Evolutionary conservation across 2,888 invertebrate genomes (phyloP).

Genomic region (Tipula unca): DNA sequence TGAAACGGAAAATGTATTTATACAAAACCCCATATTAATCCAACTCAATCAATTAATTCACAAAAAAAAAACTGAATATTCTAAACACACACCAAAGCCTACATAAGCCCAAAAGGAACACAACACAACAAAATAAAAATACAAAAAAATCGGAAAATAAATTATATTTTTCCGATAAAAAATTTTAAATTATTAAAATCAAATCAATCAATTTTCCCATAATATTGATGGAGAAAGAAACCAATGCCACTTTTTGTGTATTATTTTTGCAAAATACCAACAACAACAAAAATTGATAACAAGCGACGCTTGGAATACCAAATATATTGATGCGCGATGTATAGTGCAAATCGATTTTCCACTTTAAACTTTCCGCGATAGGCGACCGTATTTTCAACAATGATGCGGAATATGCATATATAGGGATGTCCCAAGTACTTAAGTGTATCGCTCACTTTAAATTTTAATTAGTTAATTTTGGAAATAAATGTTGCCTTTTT

Average conservation of each 20-base stretch:
- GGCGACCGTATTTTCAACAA: not conserved
- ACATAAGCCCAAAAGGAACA: not conserved
- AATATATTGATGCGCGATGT: not conserved
- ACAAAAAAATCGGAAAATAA: not conserved
- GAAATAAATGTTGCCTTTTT: not conserved
- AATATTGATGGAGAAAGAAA: not conserved
- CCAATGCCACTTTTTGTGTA: not conserved
- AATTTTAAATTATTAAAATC: conserved; percentile 1
- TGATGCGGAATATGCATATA: no score
- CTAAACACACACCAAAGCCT: not conserved
- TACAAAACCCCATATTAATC: conserved; percentile 1
- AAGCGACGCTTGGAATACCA: not conserved
- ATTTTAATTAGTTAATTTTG: not conserved
- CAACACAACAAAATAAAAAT: not conserved
- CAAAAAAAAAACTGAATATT: not conserved
- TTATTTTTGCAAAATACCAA: not conserved
- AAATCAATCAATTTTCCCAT: not conserved
- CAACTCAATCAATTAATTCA: conserved; percentile 14
- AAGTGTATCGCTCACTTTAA: not conserved
- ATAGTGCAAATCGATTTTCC: not conserved
- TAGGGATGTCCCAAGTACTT: not conserved
- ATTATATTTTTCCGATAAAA: not conserved
- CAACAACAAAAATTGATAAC: not conserved
- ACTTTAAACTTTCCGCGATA: not conserved
- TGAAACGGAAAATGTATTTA: conserved; percentile 9